phyloP scores from a whole-genome alignment of 2,888 invertebrate genomes.

The Xestia ashworthii region DNA sequence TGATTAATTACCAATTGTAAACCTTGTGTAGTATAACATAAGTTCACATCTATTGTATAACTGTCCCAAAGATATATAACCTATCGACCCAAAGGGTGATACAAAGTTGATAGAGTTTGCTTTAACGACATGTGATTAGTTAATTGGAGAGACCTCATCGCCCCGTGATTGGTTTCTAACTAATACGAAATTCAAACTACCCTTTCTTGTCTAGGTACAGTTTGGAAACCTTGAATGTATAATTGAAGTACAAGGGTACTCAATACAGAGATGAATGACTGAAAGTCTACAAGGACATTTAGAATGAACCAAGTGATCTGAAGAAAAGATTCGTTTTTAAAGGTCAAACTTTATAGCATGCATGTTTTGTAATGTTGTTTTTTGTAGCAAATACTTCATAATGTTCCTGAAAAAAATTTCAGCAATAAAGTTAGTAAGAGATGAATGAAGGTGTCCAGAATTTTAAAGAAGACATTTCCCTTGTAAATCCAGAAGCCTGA shows the following conservation, averaged over 20 bases:
- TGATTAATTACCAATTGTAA: not conserved
- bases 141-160: conserved; percentile 63
- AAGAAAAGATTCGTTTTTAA: not conserved
- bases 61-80: conserved; percentile 12
- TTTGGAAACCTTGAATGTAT: conserved; percentile 41
- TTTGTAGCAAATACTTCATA: not conserved
- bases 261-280: not conserved
- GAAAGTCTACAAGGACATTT: not conserved
- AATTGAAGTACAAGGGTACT: conserved; percentile 18
- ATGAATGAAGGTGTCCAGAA: not conserved
- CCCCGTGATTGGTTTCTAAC: conserved; percentile 62
- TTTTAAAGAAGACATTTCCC: not conserved
- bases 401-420: not conserved
- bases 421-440: not conserved
- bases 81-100: conserved; percentile 28
- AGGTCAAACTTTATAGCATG: not conserved
- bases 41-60: not conserved
- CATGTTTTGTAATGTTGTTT: not conserved
- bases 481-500: no score
- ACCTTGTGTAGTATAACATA: not conserved
- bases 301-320: not conserved
- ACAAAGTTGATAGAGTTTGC: conserved; percentile 55
- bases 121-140: conserved; percentile 63
- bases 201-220: conserved; percentile 18
- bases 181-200: conserved; percentile 56